Evolutionary conservation across 2,797 vertebrate species (phyloP).

Genomic region (Danio aesculapii): DNA sequence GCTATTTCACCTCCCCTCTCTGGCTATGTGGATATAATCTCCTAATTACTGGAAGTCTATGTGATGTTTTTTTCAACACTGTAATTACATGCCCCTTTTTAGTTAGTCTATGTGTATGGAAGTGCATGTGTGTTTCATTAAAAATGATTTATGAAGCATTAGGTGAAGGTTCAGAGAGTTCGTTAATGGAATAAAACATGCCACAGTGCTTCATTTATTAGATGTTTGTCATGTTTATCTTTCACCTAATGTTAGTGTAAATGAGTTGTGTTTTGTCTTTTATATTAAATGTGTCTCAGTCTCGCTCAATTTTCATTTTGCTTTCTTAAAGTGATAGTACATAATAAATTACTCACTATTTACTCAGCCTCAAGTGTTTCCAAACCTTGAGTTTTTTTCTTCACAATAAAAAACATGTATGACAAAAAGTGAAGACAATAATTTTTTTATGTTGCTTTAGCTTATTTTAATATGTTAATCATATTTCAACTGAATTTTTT

Average conservation of each 20-base stretch:
- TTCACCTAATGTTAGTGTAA: slow-evolving; percentile 48
- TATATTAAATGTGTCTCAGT: slow-evolving; percentile 34
- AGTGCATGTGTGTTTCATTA: slow-evolving; percentile 32
- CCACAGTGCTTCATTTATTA: slow-evolving; percentile 33
- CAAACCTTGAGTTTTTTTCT: too few relatives aligned
- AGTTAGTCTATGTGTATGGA: slow-evolving; percentile 11
- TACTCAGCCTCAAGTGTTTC: too few relatives aligned
- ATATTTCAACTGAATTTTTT: too few relatives aligned
- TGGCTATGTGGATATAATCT: slow-evolving; percentile 50
- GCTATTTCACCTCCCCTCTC: slow-evolving; percentile 32
- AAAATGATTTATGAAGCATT: slow-evolving; percentile 25
- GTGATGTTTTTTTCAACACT: slow-evolving; percentile 39
- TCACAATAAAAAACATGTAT: too few relatives aligned
- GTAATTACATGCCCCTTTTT: slow-evolving; percentile 28
- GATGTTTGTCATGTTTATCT: slow-evolving; percentile 42
- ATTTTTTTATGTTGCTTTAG: too few relatives aligned
- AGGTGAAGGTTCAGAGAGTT: slow-evolving; percentile 5
- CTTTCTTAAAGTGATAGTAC: background rate
- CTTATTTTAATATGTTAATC: too few relatives aligned
- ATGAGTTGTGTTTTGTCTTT: slow-evolving; percentile 40
- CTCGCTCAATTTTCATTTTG: background rate
- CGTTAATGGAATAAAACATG: slow-evolving; percentile 45
- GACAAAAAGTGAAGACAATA: too few relatives aligned
- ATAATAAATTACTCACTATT: too few relatives aligned
- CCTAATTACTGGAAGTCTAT: slow-evolving; percentile 42